phyloP scores from a whole-genome alignment of 37 sponge, comb jelly and placozoan genomes.

The Axinella damicornis region DNA sequence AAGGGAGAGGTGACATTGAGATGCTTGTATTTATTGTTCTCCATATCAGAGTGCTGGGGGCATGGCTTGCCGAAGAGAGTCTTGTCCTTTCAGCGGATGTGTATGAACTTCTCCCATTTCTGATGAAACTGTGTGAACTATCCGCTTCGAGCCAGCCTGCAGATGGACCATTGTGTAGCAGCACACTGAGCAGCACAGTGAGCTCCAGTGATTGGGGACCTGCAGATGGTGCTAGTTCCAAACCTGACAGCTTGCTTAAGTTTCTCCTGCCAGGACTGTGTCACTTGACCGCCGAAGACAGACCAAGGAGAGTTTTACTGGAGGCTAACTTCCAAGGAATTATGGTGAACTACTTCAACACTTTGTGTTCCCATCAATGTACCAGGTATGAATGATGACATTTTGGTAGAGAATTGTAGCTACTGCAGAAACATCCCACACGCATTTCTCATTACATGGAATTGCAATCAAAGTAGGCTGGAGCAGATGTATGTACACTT shows the following conservation, averaged over 20 bases:
- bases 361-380: background rate
- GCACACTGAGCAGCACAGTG: no score
- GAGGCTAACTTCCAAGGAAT: constrained; percentile 5
- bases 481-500: no score
- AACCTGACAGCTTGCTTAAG: constrained; percentile 18
- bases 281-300: constrained; percentile 69
- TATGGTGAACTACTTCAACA: constrained; percentile 27
- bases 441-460: no score
- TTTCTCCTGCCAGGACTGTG: constrained; percentile 74
- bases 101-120: constrained; percentile 59
- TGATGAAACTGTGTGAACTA: constrained; percentile 42
- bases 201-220: background rate
- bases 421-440: no score
- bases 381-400: no score
- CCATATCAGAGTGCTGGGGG: constrained; percentile 70
- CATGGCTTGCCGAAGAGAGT: constrained; percentile 86
- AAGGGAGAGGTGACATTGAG: no score
- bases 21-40: no score
- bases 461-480: no score
- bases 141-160: background rate
- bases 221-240: background rate
- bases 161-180: no score
- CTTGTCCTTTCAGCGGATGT: constrained; percentile 55
- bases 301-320: constrained; percentile 38
- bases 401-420: no score